Percentiles rank a stretch among this genome's conserved stretches.
These are phyloP conservation scores for Tapirus indicus DNA, from an alignment of 2,797 vertebrate species.

Conservation along the genomic window DNA sequence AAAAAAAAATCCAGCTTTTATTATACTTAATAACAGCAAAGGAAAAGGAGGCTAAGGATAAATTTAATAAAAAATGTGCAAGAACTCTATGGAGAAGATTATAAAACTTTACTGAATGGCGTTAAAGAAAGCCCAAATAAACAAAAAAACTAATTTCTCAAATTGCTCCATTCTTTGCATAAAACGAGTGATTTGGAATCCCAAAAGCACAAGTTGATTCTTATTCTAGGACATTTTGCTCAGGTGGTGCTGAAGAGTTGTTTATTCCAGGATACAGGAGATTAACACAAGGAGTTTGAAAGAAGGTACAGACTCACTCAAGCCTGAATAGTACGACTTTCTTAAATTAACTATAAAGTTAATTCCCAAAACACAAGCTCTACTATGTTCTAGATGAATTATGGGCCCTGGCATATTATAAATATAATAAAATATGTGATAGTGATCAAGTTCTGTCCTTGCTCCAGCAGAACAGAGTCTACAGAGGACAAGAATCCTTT, in stretches of 20 bases:
- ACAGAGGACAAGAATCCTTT: background rate
- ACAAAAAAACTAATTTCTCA: conserved; percentile 8
- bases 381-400: too few species aligned
- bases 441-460: background rate
- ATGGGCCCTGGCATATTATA: background rate
- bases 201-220: background rate
- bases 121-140: conserved; percentile 17
- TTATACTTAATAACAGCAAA: background rate
- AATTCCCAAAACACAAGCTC: background rate
- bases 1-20: background rate
- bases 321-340: background rate
- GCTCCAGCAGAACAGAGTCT: background rate
- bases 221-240: conserved; percentile 29
- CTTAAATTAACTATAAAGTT: background rate
- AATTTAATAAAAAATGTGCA: background rate
- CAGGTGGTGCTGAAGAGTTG: background rate
- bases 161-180: background rate
- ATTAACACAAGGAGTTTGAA: background rate
- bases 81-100: background rate
- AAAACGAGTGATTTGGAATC: background rate
- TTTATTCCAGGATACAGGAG: background rate
- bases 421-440: background rate
- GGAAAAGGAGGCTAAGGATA: background rate
- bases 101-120: background rate
- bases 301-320: background rate